phyloP scores from a whole-genome alignment of 64 coral and sea anemone genomes.

The Exaiptasia diaphana region DNA sequence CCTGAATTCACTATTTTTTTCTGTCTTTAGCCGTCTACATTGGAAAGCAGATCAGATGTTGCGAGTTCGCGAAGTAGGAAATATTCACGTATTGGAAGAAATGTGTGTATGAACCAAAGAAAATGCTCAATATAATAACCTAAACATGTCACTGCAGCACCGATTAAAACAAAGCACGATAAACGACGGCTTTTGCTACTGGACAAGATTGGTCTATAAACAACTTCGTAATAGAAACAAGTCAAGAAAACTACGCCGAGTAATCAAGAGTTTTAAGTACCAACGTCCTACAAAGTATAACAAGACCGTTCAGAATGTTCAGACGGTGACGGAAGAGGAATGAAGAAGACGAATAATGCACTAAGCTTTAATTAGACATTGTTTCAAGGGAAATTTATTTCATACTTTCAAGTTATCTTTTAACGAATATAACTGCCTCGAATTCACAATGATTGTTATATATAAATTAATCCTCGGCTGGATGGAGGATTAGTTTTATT shows the following conservation, averaged over 20 bases:
- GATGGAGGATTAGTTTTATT: not conserved
- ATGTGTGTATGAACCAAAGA: not conserved
- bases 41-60: not conserved
- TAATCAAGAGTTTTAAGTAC: not conserved
- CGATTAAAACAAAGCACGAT: not conserved
- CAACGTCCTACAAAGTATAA: not conserved
- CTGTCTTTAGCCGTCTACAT: too few relatives aligned
- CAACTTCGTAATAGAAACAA: not conserved
- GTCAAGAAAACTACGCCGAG: too few relatives aligned
- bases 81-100: not conserved
- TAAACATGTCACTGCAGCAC: not conserved
- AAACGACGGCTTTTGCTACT: not conserved
- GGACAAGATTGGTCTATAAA: not conserved
- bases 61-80: not conserved
- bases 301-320: not conserved
- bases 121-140: too few relatives aligned
- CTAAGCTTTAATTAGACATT: too few relatives aligned
- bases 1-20: too few relatives aligned
- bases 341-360: not conserved
- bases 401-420: too few relatives aligned
- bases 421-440: too few relatives aligned
- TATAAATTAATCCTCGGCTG: too few relatives aligned
- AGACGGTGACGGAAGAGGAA: not conserved
- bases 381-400: too few relatives aligned
- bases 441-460: too few relatives aligned